Evolutionary conservation across 2,888 invertebrate species (phyloP).

Genomic region (Rhorus exstirpatorius): DNA sequence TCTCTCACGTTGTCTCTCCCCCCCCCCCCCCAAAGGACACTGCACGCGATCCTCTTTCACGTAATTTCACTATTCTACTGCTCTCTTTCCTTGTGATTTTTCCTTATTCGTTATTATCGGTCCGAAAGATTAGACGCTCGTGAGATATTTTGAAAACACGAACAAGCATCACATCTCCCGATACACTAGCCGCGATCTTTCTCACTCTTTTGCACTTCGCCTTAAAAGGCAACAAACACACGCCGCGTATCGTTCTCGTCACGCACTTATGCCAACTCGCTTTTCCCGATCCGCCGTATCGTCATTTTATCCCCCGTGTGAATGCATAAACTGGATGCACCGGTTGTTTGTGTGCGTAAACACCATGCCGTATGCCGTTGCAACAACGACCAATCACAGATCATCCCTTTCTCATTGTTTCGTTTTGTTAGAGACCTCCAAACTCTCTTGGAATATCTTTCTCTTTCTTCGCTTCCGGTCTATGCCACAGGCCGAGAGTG

Average conservation of each 20-base stretch:
- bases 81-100: not conserved
- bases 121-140: constrained; percentile 55
- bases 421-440: constrained; percentile 53
- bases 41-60: not conserved
- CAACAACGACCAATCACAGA: constrained; percentile 79
- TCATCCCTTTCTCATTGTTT: constrained; percentile 68
- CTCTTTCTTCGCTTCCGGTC: not conserved
- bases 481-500: not conserved
- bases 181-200: constrained; percentile 21
- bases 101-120: constrained; percentile 15
- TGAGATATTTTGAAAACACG: constrained; percentile 76
- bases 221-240: constrained; percentile 83
- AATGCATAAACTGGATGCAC: constrained; percentile 55
- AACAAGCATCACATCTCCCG: constrained; percentile 62
- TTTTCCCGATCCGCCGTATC: constrained; percentile 76
- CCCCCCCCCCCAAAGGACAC: constrained; percentile 39
- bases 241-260: constrained; percentile 81
- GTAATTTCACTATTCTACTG: not conserved
- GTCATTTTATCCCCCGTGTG: constrained; percentile 75
- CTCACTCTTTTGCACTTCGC: constrained; percentile 61
- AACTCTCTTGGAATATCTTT: constrained; percentile 9
- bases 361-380: constrained; percentile 80
- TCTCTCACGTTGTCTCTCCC: constrained; percentile 45
- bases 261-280: constrained; percentile 74
- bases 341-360: constrained; percentile 68